Base-by-base conservation (phyloP, 2,797 vertebrate genomes). In the Merluccius polli region DNA sequence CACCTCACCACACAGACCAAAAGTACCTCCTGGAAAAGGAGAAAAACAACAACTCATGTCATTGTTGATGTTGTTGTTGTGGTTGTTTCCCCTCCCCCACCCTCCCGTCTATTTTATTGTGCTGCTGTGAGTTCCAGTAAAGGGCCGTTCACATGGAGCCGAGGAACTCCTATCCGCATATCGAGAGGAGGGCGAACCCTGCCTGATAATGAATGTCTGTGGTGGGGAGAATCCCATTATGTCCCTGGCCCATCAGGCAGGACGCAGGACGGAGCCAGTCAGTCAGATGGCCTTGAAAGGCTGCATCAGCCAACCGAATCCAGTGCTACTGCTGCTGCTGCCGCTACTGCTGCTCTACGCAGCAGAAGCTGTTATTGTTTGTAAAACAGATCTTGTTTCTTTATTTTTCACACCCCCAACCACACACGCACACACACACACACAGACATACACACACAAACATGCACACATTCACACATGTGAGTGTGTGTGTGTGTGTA, bases 221-320 rank as follows among this genome's bases (percentile, higher is more conserved):
- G 93, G 93, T 89, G 93, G 93, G 93, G 89, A 92, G 91, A 88
- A 92, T 90, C 91, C 93, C 93, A 94, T 94, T 93, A 94, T 91
- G 89, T 82, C 67, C 73, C 85, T 83, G 78, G 85, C 91, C 88
- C 89, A 92, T 92, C 92, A 90, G 88, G 85, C 85, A 59, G 83
- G 89, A 80, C 89, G 90, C 85, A 89, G 90, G 88, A 89, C 85
- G 89, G 80, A 87, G 83, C 78, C 84, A n/a, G 52, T 24, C 52
- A 59, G 52, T 59, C 52, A n/a, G n/a, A 59, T 82, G 87, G 81
- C 82, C 88, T 88, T 89, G 85, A 85, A 83, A 79, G 87, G 79
- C 82, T 83, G 65, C 85, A 88, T 89, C 88, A 85, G 82, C 90
- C 86, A 83, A 80, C 74, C 75, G 8, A 78, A 83, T 38, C 78